Evolutionary conservation across 2,113 vertebrate genomes (phyloP), one percentile per base, ranked within the genome.

Genomic region (Mixornis gularis): DNA sequence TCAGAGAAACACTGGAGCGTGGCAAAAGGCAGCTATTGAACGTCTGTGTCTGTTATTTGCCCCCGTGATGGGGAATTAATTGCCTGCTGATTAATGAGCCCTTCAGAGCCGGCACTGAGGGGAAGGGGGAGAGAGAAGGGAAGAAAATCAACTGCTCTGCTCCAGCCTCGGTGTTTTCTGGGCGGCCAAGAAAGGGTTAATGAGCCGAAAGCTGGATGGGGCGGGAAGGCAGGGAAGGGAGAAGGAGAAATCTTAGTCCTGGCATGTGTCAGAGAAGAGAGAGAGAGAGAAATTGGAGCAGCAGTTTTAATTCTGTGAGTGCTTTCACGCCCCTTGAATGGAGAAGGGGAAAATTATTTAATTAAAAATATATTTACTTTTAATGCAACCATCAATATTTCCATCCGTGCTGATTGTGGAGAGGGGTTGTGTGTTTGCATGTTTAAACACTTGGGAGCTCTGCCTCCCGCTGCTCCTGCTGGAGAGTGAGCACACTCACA

Each of bases 311-410:
- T 94, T 91, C 86, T 83, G 24, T 52, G 82, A 95, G 93, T 84
- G 87, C 87, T 95, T 94, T 89, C 85, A 51, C 32, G 13, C 84
- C 93, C 81, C 89, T 95, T 78, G 84, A 95, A 92, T 87, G 92
- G 84, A 93, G 85, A 93, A 90, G 85, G 80, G 79, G 91, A 85
- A 94, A 96, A 95, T 94, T 77, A 94, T 94, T 96, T 94, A 96
- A 96, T 97, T 96, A 95, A 96, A 97, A 97, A 90, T 94, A 90
- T 96, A 96, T 97, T 96, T 97, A 90, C 94, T 93, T 94, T 83
- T 85, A 96, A 92, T 92, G 91, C 91, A 90, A 44, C 87, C 94
- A 85, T 96, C 94, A 94, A 96, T 96, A 95, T 95, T 95, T 95
- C 94, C 83, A 80, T 89, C 87, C 44, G 4, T 44, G 72, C 89